Conservation (phyloP, 37 sponge, comb jelly and placozoan genomes). For the Beroe forskalii region DNA sequence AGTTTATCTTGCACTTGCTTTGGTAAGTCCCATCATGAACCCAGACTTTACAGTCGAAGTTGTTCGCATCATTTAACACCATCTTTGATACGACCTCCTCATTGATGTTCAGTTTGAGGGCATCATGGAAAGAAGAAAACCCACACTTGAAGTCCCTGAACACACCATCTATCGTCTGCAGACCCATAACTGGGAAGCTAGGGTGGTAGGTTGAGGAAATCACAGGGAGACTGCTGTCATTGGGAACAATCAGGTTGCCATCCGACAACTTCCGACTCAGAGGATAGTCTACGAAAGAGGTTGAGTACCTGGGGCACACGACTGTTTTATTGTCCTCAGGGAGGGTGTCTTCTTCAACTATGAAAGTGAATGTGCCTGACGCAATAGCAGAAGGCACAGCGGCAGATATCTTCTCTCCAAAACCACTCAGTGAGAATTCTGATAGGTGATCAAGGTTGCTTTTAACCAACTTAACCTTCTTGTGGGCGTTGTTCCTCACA, state of each 20-base stretch:
- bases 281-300: slow-evolving; percentile 32
- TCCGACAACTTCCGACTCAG: slow-evolving; percentile 21
- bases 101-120: slow-evolving; percentile 1
- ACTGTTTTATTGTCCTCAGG: neutral
- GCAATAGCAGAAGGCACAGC: slow-evolving; percentile 14
- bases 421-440: neutral
- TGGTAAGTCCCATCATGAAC: slow-evolving; percentile 50
- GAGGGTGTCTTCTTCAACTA: neutral
- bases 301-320: neutral
- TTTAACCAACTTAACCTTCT: slow-evolving; percentile 7
- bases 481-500: neutral
- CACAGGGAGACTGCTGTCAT: neutral
- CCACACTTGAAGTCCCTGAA: slow-evolving; percentile 44
- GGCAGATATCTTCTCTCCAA: neutral
- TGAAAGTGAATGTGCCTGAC: slow-evolving; percentile 3
- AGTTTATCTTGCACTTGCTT: neutral
- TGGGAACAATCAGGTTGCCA: slow-evolving; percentile 8
- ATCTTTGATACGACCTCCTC: slow-evolving; percentile 32
- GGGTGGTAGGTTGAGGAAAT: neutral
- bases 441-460: neutral
- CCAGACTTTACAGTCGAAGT: slow-evolving; percentile 20
- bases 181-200: slow-evolving; percentile 40
- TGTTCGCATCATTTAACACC: slow-evolving; percentile 34
- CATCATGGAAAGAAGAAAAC: slow-evolving; percentile 38
- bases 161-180: neutral